Base-by-base conservation (phyloP, 2,797 vertebrate genomes). In the Semotilus atromaculatus region DNA sequence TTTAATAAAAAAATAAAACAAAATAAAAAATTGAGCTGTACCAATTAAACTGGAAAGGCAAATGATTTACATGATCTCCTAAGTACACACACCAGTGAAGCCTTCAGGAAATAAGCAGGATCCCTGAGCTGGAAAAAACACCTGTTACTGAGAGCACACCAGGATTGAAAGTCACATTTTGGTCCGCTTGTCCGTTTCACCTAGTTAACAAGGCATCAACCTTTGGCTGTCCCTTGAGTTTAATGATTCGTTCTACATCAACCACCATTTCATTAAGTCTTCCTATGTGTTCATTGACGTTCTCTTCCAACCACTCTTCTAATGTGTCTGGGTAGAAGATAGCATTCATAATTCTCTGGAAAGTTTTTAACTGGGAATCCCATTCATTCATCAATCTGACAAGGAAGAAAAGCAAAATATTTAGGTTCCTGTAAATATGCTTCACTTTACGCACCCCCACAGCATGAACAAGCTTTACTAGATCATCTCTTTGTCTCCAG, bases 221-320 rank as follows among this genome's bases (percentile, higher is more conserved):
- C 82, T 95, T 96, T 70, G 94, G 92, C 23, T 81, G 88, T 51
- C 92, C 95, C 0, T 93, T 92, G 67, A 94, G 93, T 45, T 88
- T 86, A 62, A 93, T 81, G 85, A 95, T 91, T 62, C 91, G 91
- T 19, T 86, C 88, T 80, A 91, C 92, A 58, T 96, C 95, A n/a
- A 77, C 78, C 31, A 92, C 90, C 79, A 95, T 86, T 26, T 85
- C 74, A n/a, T 93, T 84, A 80, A 96, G 89, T 23, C 84, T 87
- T 85, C 95, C 92, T 91, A 96, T 88, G 88, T 94, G 81, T 7
- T 89, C 87, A 62, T 93, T 93, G 53, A 96, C 70, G 0, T 96
- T 94, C 86, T 95, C 94, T 53, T 96, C 95, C 92, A 96, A 88
- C 96, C 96, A 96, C 73, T 96, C 95, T 86, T 96, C 95, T 87